phyloP scores from a whole-genome alignment of 2,113 vertebrate genomes.

The Danio rerio region DNA sequence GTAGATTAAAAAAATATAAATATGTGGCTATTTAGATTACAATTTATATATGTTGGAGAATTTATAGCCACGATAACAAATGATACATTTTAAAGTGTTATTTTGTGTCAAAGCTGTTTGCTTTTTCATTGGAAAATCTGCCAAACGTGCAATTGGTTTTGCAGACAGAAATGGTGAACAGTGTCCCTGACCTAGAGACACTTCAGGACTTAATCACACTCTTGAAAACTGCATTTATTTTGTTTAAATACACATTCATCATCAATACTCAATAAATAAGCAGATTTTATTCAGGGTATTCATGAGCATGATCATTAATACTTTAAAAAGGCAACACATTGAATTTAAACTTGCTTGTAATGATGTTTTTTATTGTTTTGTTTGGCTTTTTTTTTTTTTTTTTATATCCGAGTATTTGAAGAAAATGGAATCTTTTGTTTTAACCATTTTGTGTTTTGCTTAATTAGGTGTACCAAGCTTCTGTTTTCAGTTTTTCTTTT shows the following conservation, averaged over 20 bases:
- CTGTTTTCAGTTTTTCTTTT: not conserved
- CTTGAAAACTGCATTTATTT: not conserved
- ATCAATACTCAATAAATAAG: not conserved
- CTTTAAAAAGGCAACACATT: not conserved
- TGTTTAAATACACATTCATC: not conserved
- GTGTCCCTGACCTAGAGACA: constrained; percentile 42
- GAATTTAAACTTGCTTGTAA: too few species aligned
- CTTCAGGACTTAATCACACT: constrained; percentile 24
- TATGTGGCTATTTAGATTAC: not conserved
- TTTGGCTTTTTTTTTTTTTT: too few species aligned
- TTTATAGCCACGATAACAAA: constrained; percentile 28
- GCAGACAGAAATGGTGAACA: constrained; percentile 25
- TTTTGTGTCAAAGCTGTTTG: constrained; percentile 31
- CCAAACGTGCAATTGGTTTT: not conserved
- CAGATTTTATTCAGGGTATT: not conserved
- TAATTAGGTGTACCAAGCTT: not conserved
- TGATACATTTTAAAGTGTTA: not conserved
- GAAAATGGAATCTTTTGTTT: too few species aligned
- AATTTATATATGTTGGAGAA: not conserved
- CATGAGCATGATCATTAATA: not conserved
- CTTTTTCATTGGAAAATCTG: not conserved
- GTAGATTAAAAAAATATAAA: not conserved
- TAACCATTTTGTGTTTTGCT: too few species aligned
- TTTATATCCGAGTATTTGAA: not conserved
- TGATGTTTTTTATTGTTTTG: not conserved